Conservation (phyloP, 2,797 vertebrate species). For the Alosa sapidissima region DNA sequence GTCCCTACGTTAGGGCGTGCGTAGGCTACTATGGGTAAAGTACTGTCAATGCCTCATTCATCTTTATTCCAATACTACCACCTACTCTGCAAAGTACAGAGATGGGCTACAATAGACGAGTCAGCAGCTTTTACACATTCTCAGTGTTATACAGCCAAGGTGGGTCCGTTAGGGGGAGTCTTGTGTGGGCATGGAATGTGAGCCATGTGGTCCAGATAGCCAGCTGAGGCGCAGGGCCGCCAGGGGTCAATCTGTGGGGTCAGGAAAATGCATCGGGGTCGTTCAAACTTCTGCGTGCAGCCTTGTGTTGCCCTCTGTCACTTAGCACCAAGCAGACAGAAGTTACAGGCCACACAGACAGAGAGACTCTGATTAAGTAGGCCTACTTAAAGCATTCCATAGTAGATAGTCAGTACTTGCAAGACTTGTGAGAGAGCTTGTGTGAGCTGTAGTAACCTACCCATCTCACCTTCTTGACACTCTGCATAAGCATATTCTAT, state of each 20-base stretch:
- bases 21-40: background rate
- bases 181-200: constrained; percentile 46
- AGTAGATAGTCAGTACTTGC: background rate
- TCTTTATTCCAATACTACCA: background rate
- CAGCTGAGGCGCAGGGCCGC: constrained; percentile 35
- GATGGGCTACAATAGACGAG: background rate
- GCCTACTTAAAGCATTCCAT: background rate
- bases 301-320: background rate
- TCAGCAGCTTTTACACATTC: background rate
- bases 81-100: background rate
- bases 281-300: constrained; percentile 25
- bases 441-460: background rate
- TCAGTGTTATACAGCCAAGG: background rate
- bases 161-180: background rate
- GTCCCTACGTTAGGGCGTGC: background rate
- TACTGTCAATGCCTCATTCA: background rate
- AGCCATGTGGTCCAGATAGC: constrained; percentile 53
- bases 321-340: background rate
- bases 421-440: background rate
- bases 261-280: constrained; percentile 60
- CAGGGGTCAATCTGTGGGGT: constrained; percentile 35
- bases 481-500: background rate
- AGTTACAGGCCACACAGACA: background rate
- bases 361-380: background rate
- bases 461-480: background rate